Percentiles rank a stretch among this genome's conserved stretches.
phyloP scores from a whole-genome alignment of 2,888 invertebrate genomes.

The Acanthosepion esculentum region DNA sequence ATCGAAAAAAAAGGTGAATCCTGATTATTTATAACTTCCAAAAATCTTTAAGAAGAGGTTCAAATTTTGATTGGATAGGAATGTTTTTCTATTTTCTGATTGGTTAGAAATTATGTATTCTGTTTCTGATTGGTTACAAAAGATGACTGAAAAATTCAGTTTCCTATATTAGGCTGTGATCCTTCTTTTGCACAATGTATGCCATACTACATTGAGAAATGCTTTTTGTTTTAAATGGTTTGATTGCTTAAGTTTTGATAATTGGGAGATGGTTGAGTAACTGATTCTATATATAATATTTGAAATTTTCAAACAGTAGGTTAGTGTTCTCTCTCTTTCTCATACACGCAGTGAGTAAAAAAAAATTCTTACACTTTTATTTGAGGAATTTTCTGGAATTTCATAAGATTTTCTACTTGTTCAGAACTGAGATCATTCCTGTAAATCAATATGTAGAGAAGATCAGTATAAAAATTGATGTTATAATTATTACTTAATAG shows the following conservation, averaged over 20 bases:
- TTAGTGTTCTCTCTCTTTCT: not conserved
- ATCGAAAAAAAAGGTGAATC: no score
- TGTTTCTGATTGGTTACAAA: no score
- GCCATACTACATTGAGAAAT: no score
- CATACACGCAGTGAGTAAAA: not conserved
- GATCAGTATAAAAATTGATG: not conserved
- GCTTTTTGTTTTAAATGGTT: not conserved
- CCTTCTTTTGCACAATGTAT: no score
- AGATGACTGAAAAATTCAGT: no score
- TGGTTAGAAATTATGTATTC: no score
- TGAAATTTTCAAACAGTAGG: not conserved
- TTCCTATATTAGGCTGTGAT: no score
- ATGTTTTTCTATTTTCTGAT: no score
- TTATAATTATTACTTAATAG: no score
- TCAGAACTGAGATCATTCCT: not conserved
- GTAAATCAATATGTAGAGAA: not conserved
- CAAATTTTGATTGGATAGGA: no score
- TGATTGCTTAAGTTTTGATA: not conserved
- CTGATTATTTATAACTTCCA: no score
- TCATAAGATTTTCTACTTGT: not conserved
- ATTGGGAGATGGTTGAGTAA: not conserved
- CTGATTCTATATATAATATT: not conserved
- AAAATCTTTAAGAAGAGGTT: no score
- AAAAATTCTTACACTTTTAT: not conserved
- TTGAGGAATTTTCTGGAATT: not conserved